Evolutionary conservation across 1,140 invertebrate genomes (phyloP), one percentile per base, ranked within the genome.

Genomic region (Dendroctonus valens): DNA sequence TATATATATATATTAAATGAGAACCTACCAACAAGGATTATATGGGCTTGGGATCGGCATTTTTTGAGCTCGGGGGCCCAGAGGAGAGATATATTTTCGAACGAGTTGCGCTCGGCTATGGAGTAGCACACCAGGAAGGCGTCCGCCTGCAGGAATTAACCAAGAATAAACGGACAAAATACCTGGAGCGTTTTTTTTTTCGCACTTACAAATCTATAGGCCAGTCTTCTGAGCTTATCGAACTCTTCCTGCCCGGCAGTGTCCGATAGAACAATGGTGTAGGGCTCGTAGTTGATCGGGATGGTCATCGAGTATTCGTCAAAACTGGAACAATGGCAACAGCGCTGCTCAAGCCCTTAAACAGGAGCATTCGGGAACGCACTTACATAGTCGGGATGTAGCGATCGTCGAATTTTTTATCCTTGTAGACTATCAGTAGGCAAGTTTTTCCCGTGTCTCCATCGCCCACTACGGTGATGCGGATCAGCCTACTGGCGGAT

Each of bases 101-200:
- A 99, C 71, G 95, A 97, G 11, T 94, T 93, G 53, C 95, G 95
- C 82, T 98, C 98, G 8, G 98, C 94, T 67, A 99, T 82, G 42
- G 95, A 97, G 81, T 98, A 99, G 81, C 96, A 98, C 79, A 98
- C 93, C 50, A 98, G 86, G 82, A 99, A 98, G 53, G 97, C 95
- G 81, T 98, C 96, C 39, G 96, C 98, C 81, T 98, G 93, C 71
- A 96, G 72, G 63, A 26, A 26, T 26, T 26, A 26, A 38, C 5
- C 6, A 63, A 9, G 39, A 51, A 5, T 41, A 60, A 50, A 52
- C 6, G 50, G 12, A 41, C 37, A 58, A 46, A 62, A 50, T 65
- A n/a, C 46, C 14, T 49, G 50, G 7, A 60, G 38, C 39, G 26
- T 50, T 46, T 57, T 48, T 41, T n/a, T 62, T 9, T 51, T 14